Evolutionary conservation across 2,888 invertebrate genomes (phyloP).

Genomic region (Chorisops tibialis): DNA sequence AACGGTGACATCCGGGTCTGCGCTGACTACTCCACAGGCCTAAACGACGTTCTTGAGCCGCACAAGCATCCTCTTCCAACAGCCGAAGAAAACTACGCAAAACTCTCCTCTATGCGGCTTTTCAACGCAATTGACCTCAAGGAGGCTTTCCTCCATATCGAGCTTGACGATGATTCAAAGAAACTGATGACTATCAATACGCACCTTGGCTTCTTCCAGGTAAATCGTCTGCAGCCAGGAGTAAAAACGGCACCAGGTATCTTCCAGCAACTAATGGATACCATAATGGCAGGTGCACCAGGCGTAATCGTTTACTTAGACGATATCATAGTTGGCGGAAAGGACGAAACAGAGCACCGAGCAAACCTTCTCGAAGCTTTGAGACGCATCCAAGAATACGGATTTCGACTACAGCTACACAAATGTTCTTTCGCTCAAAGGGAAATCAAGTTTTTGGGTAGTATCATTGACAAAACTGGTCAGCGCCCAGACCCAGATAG

Average conservation of each 20-base stretch:
- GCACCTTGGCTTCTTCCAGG: not conserved
- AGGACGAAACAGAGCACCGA: too few species aligned
- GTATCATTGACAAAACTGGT: slow-evolving; percentile 12
- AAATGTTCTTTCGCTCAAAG: slow-evolving; percentile 12
- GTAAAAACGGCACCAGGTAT: slow-evolving; percentile 19
- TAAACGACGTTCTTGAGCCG: not conserved
- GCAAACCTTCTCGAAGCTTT: too few species aligned
- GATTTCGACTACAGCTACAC: not conserved
- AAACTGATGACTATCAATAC: slow-evolving; percentile 8
- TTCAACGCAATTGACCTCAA: not conserved
- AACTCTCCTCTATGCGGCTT: not conserved
- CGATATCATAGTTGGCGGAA: too few species aligned
- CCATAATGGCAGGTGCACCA: too few species aligned
- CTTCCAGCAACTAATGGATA: too few species aligned
- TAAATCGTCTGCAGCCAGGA: slow-evolving; percentile 8
- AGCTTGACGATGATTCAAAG: not conserved
- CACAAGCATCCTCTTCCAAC: slow-evolving; percentile 3
- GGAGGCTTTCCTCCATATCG: not conserved
- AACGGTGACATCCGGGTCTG: slow-evolving; percentile 5
- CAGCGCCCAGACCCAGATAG: slow-evolving; percentile 6
- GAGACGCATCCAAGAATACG: slow-evolving; percentile 14
- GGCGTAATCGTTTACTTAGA: too few species aligned
- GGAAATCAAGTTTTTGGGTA: slow-evolving; percentile 13
- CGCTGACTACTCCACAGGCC: slow-evolving; percentile 4
- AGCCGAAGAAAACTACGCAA: not conserved